Percentiles rank a stretch among this genome's conserved stretches.
These are phyloP conservation scores for Punctoribates punctum DNA, from an alignment of 2,888 invertebrate species.

Conservation along the genomic window DNA sequence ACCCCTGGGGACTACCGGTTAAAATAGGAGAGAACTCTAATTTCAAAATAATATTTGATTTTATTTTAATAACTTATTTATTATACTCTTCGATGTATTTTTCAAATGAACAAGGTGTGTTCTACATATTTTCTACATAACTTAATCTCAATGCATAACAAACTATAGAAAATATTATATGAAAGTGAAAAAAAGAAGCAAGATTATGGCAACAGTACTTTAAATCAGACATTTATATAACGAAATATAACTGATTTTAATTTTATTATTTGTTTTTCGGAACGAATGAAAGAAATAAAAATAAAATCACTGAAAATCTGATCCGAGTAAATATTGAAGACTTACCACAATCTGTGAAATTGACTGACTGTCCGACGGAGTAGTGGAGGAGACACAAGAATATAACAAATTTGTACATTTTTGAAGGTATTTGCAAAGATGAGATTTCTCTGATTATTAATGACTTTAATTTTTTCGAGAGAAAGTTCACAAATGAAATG, in stretches of 20 bases:
- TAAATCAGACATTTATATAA: too few species aligned
- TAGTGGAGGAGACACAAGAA: slow-evolving; percentile 5
- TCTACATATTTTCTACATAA: too few species aligned
- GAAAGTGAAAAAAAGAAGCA: too few species aligned
- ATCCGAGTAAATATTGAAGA: neutral
- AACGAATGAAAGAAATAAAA: neutral
- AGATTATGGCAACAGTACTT: too few species aligned
- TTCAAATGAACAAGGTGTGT: neutral
- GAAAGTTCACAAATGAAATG: neutral
- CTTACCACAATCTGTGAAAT: slow-evolving; percentile 45
- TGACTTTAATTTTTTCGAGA: neutral
- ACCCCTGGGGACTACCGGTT: slow-evolving; percentile 39
- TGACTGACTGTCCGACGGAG: slow-evolving; percentile 38
- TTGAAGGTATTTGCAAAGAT: neutral
- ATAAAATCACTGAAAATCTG: neutral
- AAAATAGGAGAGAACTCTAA: neutral
- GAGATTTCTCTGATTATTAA: neutral
- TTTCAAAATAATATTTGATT: too few species aligned
- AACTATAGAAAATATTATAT: too few species aligned
- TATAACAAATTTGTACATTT: slow-evolving; percentile 26
- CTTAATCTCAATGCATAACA: too few species aligned
- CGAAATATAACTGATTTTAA: too few species aligned
- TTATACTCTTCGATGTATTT: neutral
- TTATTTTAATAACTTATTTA: neutral
- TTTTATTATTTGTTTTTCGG: too few species aligned